A percentile compares a stretch with the other conserved stretches of the same genome.
Evolutionary conservation across 1,140 invertebrate species (phyloP).

Genomic region (Zelostemma sp.): DNA sequence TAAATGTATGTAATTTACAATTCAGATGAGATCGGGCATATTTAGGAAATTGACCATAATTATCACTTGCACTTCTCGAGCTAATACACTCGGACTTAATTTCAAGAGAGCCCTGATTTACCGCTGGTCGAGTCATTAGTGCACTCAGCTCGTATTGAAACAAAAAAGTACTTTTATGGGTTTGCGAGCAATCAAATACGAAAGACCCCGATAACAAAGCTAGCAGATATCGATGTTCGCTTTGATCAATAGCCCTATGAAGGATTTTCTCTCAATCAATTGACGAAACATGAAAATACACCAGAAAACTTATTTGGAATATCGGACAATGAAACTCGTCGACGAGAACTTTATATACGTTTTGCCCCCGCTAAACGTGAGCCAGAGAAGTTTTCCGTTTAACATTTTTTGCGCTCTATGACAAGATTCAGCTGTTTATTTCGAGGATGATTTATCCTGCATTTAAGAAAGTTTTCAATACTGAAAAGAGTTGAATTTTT

Average conservation of each 20-base stretch:
- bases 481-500: too few species aligned
- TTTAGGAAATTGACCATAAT: not conserved
- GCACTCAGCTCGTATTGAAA: constrained; percentile 17
- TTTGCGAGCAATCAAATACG: constrained; percentile 38
- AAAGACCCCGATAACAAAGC: constrained; percentile 34
- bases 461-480: too few species aligned
- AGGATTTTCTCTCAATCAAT: constrained; percentile 4
- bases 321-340: not conserved
- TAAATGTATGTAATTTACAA: not conserved
- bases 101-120: not conserved
- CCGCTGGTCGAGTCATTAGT: not conserved
- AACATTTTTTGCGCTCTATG: not conserved
- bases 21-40: not conserved
- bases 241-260: constrained; percentile 15
- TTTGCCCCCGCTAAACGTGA: not conserved
- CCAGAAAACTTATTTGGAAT: constrained; percentile 7
- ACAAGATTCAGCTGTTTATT: too few species aligned
- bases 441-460: too few species aligned
- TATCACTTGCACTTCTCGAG: not conserved
- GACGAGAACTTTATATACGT: constrained; percentile 5
- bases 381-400: not conserved
- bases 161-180: constrained; percentile 25
- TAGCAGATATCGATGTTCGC: constrained; percentile 19
- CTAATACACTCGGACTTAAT: not conserved
- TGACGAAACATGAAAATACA: constrained; percentile 14